Conservation (phyloP, 2,888 invertebrate species). For the Copidosoma aretas region DNA sequence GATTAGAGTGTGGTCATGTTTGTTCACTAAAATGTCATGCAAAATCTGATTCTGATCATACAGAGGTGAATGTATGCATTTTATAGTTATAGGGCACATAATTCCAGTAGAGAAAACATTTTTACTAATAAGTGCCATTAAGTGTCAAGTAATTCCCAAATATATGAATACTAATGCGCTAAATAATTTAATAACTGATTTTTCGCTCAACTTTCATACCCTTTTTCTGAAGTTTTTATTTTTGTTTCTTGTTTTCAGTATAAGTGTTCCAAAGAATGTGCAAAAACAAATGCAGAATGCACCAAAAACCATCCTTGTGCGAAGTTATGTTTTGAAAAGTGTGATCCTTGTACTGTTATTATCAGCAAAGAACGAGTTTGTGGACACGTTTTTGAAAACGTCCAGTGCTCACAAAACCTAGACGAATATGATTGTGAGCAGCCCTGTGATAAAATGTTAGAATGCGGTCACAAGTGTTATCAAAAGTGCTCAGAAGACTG, state of each 20-base stretch:
- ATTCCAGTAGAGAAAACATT: too few relatives aligned
- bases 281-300: slow-evolving; percentile 2
- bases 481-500: background rate
- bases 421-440: background rate
- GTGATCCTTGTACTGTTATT: slow-evolving; percentile 1
- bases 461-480: background rate
- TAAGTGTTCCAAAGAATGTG: slow-evolving; percentile 11
- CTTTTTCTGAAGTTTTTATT: background rate
- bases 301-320: background rate
- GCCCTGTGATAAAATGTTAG: background rate
- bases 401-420: background rate
- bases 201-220: too few relatives aligned
- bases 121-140: too few relatives aligned
- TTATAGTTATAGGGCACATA: too few relatives aligned
- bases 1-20: slow-evolving; percentile 19
- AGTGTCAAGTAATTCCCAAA: too few relatives aligned
- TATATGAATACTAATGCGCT: too few relatives aligned
- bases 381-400: background rate
- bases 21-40: slow-evolving; percentile 14
- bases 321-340: slow-evolving; percentile 11
- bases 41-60: slow-evolving; percentile 22
- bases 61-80: slow-evolving; percentile 1
- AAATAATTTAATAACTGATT: background rate
- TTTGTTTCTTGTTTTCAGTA: slow-evolving; percentile 6
- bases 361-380: background rate